Base-by-base conservation (phyloP, 2,113 vertebrate genomes). In the Brachionichthys hirsutus region DNA sequence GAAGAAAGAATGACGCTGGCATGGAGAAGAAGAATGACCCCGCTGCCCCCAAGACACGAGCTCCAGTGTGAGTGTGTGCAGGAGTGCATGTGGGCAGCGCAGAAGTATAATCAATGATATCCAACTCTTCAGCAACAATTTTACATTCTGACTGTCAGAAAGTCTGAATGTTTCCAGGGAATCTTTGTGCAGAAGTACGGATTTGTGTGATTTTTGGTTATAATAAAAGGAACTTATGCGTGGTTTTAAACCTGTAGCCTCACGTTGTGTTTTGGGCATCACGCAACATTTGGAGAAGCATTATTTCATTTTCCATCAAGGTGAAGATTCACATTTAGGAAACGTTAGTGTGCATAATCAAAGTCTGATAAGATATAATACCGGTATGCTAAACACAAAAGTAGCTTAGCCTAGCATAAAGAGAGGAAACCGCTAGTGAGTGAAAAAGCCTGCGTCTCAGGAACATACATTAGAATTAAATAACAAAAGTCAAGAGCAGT, bases 61-160 rank as follows among this genome's bases (percentile, higher is more conserved):
- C 44, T 58, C 9, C 11, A 20, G 15, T 20, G 22, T 53, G 44
- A 54, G 20, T 61, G 41, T 42, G 48, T 20, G 34, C 2, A 35
- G 22, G n/a, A 56, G 54, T 54, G 45, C 38, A 44, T 16, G 47
- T 52, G 46, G 64, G 24, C 54, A 70, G 50, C 11, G 8, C 2
- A 43, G 49, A 68, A 48, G 67, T 48, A 19, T 53, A 73, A 67
- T 70, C 68, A 30, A 62, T 78, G 50, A 17, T 17, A 13, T 41
- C 11, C 20, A 75, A 56, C 50, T 62, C 69, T 64, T 62, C 16
- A 53, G 58, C 44, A 46, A 35, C 9, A 63, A 6, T 40, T 60
- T 41, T 15, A 38, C 5, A 46, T 40, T 60, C 20, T 49, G 43
- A 52, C 20, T 11, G 15, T 30, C 10, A 4, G 22, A 55, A 53